Conservation (phyloP, 2,113 vertebrate genomes). For the Mesembrinibis cayennensis region DNA sequence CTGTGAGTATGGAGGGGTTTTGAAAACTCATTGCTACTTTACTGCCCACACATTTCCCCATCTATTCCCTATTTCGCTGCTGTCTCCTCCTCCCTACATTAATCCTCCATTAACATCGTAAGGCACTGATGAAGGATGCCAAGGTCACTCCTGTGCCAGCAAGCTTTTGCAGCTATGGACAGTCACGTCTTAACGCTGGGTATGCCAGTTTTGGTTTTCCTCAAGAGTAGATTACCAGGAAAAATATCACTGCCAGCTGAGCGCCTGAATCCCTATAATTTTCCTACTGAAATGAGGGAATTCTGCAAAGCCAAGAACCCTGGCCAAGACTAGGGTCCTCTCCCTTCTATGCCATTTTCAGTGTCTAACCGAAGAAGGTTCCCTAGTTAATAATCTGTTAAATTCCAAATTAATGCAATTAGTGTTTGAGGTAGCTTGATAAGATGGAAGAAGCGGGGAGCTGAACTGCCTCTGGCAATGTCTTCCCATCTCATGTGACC, state of each 20-base stretch:
- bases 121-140: neutral
- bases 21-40: conserved; percentile 24
- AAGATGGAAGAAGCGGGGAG: neutral
- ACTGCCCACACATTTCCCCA: neutral
- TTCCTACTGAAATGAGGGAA: neutral
- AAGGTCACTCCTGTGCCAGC: conserved; percentile 29
- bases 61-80: neutral
- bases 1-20: neutral
- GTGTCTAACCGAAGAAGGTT: neutral
- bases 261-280: neutral
- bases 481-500: neutral
- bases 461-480: neutral
- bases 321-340: neutral
- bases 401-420: neutral
- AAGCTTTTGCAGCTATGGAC: neutral
- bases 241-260: neutral
- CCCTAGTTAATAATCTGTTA: neutral
- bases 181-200: neutral
- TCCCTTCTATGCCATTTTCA: neutral
- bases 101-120: neutral
- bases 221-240: neutral
- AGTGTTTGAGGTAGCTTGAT: neutral
- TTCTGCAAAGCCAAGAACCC: neutral
- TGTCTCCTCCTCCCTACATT: neutral
- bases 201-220: neutral